Evolutionary conservation across 2,888 invertebrate genomes (phyloP), one percentile per base, ranked within the genome.

Genomic region (Lumbricus terrestris): DNA sequence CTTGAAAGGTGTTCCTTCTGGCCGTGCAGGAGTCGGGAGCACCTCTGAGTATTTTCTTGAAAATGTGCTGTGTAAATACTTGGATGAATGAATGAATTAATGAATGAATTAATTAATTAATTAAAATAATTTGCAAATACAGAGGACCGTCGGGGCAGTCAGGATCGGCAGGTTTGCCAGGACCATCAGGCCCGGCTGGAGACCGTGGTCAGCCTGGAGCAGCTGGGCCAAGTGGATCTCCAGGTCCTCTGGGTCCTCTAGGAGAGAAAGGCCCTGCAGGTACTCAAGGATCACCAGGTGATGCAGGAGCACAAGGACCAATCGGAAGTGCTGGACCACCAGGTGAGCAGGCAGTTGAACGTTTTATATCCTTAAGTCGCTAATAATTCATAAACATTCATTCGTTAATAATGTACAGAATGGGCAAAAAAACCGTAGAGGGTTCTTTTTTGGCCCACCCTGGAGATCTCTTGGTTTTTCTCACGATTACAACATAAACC

Each of bases 181-280:
- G 92, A 37, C 90, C 91, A 38, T n/a, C 88, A 20, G 92, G 92
- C 88, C 89, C 90, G 47, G 69, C 88, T 35, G 92, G 92, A 82
- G 91, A 82, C 18, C 89, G 42, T 16, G 91, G 91, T 23, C 23
- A 47, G 35, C n/a, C 83, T n/a, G 91, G 91, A 37, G 69, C 82
- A 88, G 34, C 90, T 82, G 92, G 92, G 23, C 90, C 85, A 11
- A 40, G 85, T 42, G 92, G 92, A 13, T 89, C 82, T 38, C 29
- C 88, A 88, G 92, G 92, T 40, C 38, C 89, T n/a, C 23, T 34
- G 37, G 91, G 91, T 54, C 82, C 96, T 93, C 96, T 97, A 4
- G 97, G 97, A 15, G 95, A 96, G 91, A 96, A 96, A 18, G 90
- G 90, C 16, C 89, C 91, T 85, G 88, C 38, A 42, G 40, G 89